Base-by-base conservation (phyloP, 37 sponge, comb jelly and placozoan genomes). In the Agelas oroides region DNA sequence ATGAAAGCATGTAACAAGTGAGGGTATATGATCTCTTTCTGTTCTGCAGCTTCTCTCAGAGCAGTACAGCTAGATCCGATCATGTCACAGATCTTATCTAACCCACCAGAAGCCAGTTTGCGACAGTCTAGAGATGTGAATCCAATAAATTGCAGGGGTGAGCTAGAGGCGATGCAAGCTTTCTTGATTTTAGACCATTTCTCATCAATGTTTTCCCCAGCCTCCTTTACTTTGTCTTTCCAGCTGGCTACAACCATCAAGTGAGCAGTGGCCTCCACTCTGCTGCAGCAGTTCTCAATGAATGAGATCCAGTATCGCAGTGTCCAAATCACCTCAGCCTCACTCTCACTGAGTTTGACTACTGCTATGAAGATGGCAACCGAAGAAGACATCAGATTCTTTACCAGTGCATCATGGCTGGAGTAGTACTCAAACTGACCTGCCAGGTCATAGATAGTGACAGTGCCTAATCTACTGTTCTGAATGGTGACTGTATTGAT, bases 341-440 rank as follows among this genome's bases (percentile, higher is more conserved):
- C 65, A 17, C 61, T 64, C 39, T 62, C 39, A 32, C 71, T 73
- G 46, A 84, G 56, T 24, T 84, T 64, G 17, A 75, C 63, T 19
- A 84, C 65, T 18, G 63, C 41, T 16, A 84, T 25, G 63, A 84
- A 75, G 39, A 60, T 41, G 36, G 76, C 39, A 39, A 75, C 41
- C 56, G 73, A 36, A 61, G 73, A 31, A 14, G 16, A 27, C 25
- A 55, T 37, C 17, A 65, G 30, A 40, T 40, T 31, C 65, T 74
- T 75, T 39, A 84, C 35, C 19, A 75, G 62, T 20, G 70, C 76
- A 74, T 39, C 27, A 24, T 84, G 84, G 31, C 76, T 74, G 24
- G 68, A 52, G 84, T 84, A 75, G 67, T 84, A 84, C 25, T 84
- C 76, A 20, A 36, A 33, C 23, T 84, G 84, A 3, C 84, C 84